These are phyloP conservation scores for Lycorma delicatula DNA, from an alignment of 1,140 invertebrate genomes.

Conservation along the genomic window DNA sequence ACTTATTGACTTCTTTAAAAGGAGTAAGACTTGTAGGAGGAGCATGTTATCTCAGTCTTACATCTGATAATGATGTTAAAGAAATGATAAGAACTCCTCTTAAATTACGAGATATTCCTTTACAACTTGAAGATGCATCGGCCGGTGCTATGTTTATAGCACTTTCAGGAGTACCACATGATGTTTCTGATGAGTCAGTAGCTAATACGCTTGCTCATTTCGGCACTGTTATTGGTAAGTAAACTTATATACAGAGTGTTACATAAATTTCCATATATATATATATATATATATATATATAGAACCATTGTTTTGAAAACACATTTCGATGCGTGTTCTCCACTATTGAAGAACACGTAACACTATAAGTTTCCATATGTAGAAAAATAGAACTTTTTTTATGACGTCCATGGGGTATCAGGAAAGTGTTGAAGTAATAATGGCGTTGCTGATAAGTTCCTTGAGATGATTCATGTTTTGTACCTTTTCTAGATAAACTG, in stretches of 20 bases:
- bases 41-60: constrained; percentile 34
- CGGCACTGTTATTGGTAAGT: constrained; percentile 35
- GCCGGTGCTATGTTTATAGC: constrained; percentile 33
- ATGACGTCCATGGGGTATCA: too few relatives aligned
- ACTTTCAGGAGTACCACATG: constrained; percentile 37
- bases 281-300: not conserved
- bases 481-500: too few relatives aligned
- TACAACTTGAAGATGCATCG: constrained; percentile 34
- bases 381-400: too few relatives aligned
- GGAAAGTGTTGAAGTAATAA: too few relatives aligned
- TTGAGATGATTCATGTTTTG: too few relatives aligned
- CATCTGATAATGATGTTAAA: constrained; percentile 28
- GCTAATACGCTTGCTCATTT: constrained; percentile 34
- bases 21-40: constrained; percentile 33
- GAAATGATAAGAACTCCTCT: constrained; percentile 15
- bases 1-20: constrained; percentile 27
- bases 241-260: not conserved
- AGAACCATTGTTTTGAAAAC: too few relatives aligned
- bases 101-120: constrained; percentile 23
- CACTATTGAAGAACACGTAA: too few relatives aligned
- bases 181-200: constrained; percentile 35
- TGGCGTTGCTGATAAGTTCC: too few relatives aligned
- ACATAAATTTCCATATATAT: not conserved
- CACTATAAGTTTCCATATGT: too few relatives aligned
- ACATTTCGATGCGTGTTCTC: too few relatives aligned